These are phyloP conservation scores for Maconellicoccus hirsutus DNA, from an alignment of 1,140 invertebrate species.

Conservation along the genomic window DNA sequence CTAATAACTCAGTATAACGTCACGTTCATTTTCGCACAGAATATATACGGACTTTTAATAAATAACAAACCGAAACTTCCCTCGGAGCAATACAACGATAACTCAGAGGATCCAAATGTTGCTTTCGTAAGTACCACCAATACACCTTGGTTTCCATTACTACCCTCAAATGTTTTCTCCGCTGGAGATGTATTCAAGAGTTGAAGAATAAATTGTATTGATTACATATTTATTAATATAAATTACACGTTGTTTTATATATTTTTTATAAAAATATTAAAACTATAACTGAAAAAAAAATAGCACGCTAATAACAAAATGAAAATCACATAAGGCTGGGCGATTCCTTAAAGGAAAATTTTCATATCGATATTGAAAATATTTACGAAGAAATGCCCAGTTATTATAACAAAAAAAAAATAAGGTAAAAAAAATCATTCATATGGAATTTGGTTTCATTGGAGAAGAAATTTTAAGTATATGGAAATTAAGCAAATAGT, in stretches of 20 bases:
- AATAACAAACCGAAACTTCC: neutral
- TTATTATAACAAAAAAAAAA: neutral
- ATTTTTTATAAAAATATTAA: constrained; percentile 1
- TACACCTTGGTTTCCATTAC: neutral
- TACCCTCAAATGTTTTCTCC: neutral
- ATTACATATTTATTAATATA: constrained; percentile 6
- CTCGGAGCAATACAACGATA: neutral
- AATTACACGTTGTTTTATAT: neutral
- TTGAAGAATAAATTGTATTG: neutral
- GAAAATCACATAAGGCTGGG: neutral
- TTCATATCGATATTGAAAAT: neutral
- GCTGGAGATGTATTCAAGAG: neutral
- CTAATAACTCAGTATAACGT: neutral
- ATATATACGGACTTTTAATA: neutral
- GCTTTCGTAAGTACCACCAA: neutral
- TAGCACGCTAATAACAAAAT: constrained; percentile 3
- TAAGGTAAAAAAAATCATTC: neutral
- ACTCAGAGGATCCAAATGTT: constrained; percentile 13
- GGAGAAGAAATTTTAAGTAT: neutral
- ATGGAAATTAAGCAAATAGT: neutral
- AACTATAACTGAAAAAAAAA: constrained; percentile 1
- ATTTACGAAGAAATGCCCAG: neutral
- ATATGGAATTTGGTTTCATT: neutral
- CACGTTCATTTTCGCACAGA: neutral
- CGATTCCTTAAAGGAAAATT: neutral